Percentiles rank a stretch among this genome's conserved stretches.
Evolutionary conservation across 2,113 vertebrate species (phyloP).

Genomic region (Sclerurus mexicanus): DNA sequence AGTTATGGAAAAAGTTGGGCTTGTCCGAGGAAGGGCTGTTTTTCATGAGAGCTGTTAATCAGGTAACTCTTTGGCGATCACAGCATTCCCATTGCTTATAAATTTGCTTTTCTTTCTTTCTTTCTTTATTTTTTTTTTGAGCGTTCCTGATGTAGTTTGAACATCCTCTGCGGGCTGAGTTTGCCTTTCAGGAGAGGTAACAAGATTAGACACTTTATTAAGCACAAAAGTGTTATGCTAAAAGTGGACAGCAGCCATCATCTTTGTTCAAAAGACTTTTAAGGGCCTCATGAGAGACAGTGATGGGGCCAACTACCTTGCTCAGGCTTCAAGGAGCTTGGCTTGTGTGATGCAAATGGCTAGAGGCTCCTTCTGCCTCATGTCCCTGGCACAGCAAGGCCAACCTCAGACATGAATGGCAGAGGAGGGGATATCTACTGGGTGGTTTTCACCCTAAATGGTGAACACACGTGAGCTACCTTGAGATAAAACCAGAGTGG

Average conservation of each 20-base stretch:
- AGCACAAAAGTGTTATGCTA: background rate
- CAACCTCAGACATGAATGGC: background rate
- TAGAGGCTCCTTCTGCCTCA: background rate
- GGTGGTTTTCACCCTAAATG: background rate
- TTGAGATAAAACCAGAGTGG: background rate
- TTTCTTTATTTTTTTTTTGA: background rate
- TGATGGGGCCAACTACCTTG: accelerated
- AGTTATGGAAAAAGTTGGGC: background rate
- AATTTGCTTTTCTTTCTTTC: background rate
- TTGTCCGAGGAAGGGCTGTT: background rate
- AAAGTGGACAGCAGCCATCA: accelerated
- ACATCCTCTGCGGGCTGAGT: background rate
- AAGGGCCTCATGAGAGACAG: background rate
- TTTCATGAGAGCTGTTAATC: background rate
- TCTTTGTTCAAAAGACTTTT: background rate
- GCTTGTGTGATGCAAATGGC: background rate
- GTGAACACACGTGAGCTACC: accelerated
- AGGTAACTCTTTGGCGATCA: background rate
- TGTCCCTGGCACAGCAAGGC: background rate
- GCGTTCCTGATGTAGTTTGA: background rate
- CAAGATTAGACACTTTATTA: conserved; percentile 22
- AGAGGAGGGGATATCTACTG: background rate
- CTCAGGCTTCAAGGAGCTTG: background rate
- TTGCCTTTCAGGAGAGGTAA: conserved; percentile 9
- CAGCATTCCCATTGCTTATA: background rate